phyloP scores from a whole-genome alignment of 2,888 invertebrate species.

The Drosophila pseudotakahashii region DNA sequence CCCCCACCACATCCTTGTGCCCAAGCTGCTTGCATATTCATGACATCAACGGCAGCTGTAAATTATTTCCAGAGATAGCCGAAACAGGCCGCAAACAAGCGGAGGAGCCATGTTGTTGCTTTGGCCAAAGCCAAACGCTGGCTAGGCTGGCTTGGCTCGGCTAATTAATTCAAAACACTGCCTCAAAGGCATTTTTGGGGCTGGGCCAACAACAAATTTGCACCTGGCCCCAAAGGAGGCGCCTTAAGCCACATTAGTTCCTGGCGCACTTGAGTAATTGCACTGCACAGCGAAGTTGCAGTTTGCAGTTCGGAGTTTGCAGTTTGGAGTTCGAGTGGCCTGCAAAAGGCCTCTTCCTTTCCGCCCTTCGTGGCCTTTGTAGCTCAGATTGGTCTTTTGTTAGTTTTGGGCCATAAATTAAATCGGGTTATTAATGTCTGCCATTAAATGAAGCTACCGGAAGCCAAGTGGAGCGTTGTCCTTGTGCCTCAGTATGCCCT shows the following conservation, averaged over 20 bases:
- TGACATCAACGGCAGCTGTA: conserved; percentile 69
- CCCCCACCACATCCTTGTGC: background rate
- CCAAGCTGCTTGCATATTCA: conserved; percentile 67
- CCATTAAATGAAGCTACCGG: conserved; percentile 74
- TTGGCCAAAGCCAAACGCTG: conserved; percentile 11
- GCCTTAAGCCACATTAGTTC: conserved; percentile 67
- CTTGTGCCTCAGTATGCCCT: conserved; percentile 12
- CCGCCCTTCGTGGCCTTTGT: conserved; percentile 41
- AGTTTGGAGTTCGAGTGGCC: no score
- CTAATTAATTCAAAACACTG: conserved; percentile 82
- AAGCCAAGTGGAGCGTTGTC: conserved; percentile 26
- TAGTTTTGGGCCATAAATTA: conserved; percentile 76
- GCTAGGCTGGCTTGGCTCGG: conserved; percentile 39
- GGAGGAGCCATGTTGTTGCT: conserved; percentile 46
- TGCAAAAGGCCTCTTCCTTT: conserved; percentile 8
- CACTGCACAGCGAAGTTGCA: conserved; percentile 56
- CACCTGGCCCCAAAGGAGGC: conserved; percentile 49
- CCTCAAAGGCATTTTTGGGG: conserved; percentile 73
- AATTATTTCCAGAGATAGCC: conserved; percentile 70
- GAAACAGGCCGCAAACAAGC: conserved; percentile 58
- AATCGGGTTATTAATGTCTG: conserved; percentile 76
- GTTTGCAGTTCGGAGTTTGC: background rate
- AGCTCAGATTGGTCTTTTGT: conserved; percentile 63
- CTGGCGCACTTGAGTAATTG: conserved; percentile 72
- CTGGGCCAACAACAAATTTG: conserved; percentile 52